Evolutionary conservation across 2,888 invertebrate species (phyloP).

Genomic region (Phyto melanocephala): DNA sequence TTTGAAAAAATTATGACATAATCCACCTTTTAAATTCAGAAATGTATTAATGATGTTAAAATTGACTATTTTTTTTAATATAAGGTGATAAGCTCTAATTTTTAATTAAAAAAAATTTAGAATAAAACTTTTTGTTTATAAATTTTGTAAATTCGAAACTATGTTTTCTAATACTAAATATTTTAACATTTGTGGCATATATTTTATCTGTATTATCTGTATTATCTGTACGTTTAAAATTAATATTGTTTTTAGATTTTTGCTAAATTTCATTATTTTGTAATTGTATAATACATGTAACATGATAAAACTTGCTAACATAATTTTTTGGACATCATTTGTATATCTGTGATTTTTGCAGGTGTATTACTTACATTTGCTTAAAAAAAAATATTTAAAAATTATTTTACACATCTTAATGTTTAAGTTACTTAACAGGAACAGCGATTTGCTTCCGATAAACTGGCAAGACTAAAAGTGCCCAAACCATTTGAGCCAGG

Average conservation of each 20-base stretch:
- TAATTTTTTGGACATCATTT: slow-evolving; percentile 41
- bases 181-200: not conserved
- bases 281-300: slow-evolving; percentile 33
- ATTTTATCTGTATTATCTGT: too few relatives aligned
- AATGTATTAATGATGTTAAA: too few relatives aligned
- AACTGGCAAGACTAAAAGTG: slow-evolving; percentile 77
- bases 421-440: slow-evolving; percentile 73
- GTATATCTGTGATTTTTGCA: slow-evolving; percentile 10
- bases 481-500: slow-evolving; percentile 78
- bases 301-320: slow-evolving; percentile 35
- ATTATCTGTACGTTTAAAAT: too few relatives aligned
- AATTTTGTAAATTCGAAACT: slow-evolving; percentile 1
- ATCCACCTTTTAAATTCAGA: too few relatives aligned
- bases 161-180: slow-evolving; percentile 8
- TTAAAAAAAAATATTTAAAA: slow-evolving; percentile 27
- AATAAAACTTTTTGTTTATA: not conserved
- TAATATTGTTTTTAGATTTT: not conserved
- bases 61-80: too few relatives aligned
- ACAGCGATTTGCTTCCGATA: slow-evolving; percentile 78
- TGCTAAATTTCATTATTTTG: slow-evolving; percentile 11
- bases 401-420: slow-evolving; percentile 11
- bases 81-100: not conserved
- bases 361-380: slow-evolving; percentile 16
- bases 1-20: too few relatives aligned
- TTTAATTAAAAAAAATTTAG: not conserved